These are phyloP conservation scores for Acromyrmex echinatior DNA, from an alignment of 1,140 invertebrate species.

Conservation along the genomic window DNA sequence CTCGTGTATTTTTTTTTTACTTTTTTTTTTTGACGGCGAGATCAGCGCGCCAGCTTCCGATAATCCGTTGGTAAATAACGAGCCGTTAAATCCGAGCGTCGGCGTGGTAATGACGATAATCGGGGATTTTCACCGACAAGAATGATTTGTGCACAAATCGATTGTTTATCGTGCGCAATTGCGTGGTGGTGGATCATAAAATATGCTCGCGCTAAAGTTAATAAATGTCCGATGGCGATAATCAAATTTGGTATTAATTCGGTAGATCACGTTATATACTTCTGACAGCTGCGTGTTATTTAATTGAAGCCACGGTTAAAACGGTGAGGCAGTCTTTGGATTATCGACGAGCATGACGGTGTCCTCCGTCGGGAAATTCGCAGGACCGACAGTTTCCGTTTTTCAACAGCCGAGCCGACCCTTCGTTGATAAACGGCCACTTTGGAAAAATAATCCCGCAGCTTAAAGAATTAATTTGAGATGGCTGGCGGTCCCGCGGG, in stretches of 20 bases:
- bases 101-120: conserved; percentile 59
- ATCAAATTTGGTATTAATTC: conserved; percentile 53
- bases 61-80: conserved; percentile 61
- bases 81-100: conserved; percentile 54
- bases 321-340: neutral
- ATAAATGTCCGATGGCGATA: conserved; percentile 46
- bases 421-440: conserved; percentile 60
- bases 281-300: neutral
- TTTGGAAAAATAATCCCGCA: conserved; percentile 54
- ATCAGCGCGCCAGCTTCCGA: conserved; percentile 12
- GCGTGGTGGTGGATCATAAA: conserved; percentile 36
- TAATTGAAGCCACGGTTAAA: conserved; percentile 2
- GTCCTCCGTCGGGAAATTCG: conserved; percentile 35
- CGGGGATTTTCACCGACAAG: conserved; percentile 49
- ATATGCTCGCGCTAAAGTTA: conserved; percentile 54
- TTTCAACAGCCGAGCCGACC: neutral
- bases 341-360: conserved; percentile 16
- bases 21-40: conserved; percentile 25
- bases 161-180: conserved; percentile 48
- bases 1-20: conserved; percentile 34
- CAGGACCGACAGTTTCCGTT: conserved; percentile 19
- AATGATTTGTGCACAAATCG: conserved; percentile 56
- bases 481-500: conserved; percentile 53
- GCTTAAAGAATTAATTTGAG: conserved; percentile 63
- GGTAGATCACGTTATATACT: conserved; percentile 8